These are phyloP conservation scores for Lypha dubia DNA, from an alignment of 2,888 invertebrate species.

Conservation along the genomic window DNA sequence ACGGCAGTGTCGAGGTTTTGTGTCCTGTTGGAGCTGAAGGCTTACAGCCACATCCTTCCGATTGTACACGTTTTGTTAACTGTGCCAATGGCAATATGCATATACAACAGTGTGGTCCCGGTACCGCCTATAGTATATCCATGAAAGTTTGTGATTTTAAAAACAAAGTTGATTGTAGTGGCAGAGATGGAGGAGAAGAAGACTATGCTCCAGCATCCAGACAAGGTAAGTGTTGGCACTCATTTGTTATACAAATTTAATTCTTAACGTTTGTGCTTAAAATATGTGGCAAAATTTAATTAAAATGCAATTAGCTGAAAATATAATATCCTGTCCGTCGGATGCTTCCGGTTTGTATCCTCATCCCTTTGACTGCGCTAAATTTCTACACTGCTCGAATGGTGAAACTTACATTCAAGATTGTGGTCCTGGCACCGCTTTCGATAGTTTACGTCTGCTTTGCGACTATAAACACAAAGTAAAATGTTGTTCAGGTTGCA, in stretches of 20 bases:
- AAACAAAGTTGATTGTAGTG: conserved; percentile 84
- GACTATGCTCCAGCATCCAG: neutral
- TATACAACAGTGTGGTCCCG: conserved; percentile 86
- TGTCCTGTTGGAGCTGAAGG: conserved; percentile 85
- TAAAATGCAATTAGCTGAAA: conserved; percentile 8
- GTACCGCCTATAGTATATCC: conserved; percentile 86
- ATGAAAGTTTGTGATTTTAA: conserved; percentile 86
- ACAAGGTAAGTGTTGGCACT: conserved; percentile 41
- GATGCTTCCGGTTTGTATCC: conserved; percentile 84
- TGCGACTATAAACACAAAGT: conserved; percentile 84
- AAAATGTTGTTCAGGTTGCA: conserved; percentile 60
- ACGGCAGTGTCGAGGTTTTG: conserved; percentile 75
- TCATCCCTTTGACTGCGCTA: conserved; percentile 85
- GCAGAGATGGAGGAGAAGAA: conserved; percentile 45
- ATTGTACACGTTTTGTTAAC: conserved; percentile 87
- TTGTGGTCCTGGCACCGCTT: conserved; percentile 86
- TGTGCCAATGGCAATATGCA: conserved; percentile 86
- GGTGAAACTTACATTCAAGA: conserved; percentile 84
- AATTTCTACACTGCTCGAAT: conserved; percentile 85
- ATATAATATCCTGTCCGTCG: conserved; percentile 80
- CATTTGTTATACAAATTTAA: neutral
- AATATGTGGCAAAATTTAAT: neutral
- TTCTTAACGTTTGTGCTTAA: neutral
- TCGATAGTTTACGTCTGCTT: conserved; percentile 84
- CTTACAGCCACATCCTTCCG: conserved; percentile 85